These are phyloP conservation scores for Eufriesea mexicana DNA, from an alignment of 1,140 invertebrate genomes.

Conservation along the genomic window DNA sequence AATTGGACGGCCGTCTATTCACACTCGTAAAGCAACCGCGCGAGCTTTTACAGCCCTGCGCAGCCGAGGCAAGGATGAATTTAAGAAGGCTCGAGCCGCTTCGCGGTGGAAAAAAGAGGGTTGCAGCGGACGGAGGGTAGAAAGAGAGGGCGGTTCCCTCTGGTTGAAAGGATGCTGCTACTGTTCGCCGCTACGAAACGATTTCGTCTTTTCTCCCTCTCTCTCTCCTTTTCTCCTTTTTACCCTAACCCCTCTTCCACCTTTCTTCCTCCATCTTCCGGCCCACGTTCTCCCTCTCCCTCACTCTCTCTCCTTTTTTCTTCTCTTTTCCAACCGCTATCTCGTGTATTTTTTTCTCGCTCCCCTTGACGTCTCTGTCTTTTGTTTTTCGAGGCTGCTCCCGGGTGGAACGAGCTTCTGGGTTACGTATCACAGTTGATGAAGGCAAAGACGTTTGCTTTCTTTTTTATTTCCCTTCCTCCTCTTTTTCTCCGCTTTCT, in stretches of 20 bases:
- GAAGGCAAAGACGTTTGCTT: background rate
- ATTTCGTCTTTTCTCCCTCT: constrained; percentile 50
- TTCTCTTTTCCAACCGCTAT: background rate
- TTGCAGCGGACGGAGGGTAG: background rate
- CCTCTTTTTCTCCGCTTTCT: too few relatives aligned
- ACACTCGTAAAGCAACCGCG: constrained; percentile 77
- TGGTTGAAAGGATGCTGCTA: constrained; percentile 72
- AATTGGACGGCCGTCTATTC: constrained; percentile 80
- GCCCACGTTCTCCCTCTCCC: background rate
- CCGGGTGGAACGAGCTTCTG: constrained; percentile 1
- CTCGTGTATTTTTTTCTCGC: background rate
- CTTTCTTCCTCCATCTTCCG: too few relatives aligned
- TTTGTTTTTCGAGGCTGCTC: background rate
- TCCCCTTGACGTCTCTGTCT: background rate
- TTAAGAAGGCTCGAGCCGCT: constrained; percentile 63
- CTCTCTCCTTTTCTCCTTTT: constrained; percentile 7
- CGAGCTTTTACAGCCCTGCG: constrained; percentile 74
- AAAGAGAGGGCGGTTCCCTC: constrained; percentile 70
- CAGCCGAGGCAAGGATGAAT: constrained; percentile 63
- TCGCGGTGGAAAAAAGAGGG: constrained; percentile 40
- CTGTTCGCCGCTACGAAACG: constrained; percentile 68
- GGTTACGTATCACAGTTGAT: constrained; percentile 14
- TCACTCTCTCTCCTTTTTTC: constrained; percentile 14
- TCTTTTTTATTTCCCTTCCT: background rate
- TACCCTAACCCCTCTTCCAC: background rate